Evolutionary conservation across 2,888 invertebrate species (phyloP).

Genomic region (Pseudolycoriella hygida): DNA sequence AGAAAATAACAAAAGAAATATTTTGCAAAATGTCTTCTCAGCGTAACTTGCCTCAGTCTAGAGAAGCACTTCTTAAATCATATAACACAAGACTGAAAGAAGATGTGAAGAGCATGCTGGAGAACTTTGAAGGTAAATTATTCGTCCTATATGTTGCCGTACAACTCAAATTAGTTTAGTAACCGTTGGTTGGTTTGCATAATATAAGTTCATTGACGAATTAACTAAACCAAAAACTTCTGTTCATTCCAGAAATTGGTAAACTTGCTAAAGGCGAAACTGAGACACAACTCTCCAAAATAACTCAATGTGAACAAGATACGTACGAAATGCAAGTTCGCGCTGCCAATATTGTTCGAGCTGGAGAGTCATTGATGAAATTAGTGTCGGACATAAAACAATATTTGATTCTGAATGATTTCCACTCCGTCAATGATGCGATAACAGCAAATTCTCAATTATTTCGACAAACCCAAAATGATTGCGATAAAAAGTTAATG

Average conservation of each 20-base stretch:
- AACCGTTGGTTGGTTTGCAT: no score
- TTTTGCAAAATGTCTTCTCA: slow-evolving; percentile 17
- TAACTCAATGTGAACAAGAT: slow-evolving; percentile 88
- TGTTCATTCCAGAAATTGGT: slow-evolving; percentile 60
- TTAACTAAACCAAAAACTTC: slow-evolving; percentile 2
- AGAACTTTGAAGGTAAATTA: slow-evolving; percentile 78
- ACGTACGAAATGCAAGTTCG: slow-evolving; percentile 94
- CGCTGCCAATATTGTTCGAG: slow-evolving; percentile 89
- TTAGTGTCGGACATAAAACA: slow-evolving; percentile 95
- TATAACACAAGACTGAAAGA: slow-evolving; percentile 89
- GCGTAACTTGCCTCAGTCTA: slow-evolving; percentile 70
- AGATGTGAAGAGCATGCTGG: slow-evolving; percentile 92
- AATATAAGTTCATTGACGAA: no score
- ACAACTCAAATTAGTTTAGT: slow-evolving; percentile 4
- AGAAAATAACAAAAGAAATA: no score
- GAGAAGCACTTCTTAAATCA: slow-evolving; percentile 87
- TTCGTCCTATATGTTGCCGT: neutral
- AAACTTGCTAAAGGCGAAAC: slow-evolving; percentile 79
- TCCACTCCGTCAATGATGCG: slow-evolving; percentile 93
- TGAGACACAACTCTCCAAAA: slow-evolving; percentile 74
- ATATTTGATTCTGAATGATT: slow-evolving; percentile 93
- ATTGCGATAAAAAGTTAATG: slow-evolving; percentile 86
- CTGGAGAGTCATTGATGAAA: slow-evolving; percentile 93
- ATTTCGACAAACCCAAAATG: slow-evolving; percentile 76
- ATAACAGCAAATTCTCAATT: slow-evolving; percentile 85